Conservation (phyloP, 2,113 vertebrate genomes). For the Sylvicapra grimmia region DNA sequence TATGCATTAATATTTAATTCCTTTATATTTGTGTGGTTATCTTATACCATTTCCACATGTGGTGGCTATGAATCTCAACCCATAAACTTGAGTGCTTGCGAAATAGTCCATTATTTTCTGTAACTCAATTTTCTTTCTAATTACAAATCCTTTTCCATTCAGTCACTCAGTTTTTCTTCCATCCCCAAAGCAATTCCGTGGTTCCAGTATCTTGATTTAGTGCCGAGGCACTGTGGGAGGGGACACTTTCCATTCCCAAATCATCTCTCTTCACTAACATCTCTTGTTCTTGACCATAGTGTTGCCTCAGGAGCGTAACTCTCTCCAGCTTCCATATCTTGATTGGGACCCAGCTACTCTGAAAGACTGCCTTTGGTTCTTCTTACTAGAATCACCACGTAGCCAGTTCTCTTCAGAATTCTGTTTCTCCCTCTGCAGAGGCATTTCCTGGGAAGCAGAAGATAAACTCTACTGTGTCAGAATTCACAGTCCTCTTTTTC, state of each 20-base stretch:
- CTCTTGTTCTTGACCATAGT: background rate
- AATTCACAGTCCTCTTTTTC: background rate
- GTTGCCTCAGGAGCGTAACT: background rate
- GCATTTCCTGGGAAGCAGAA: background rate
- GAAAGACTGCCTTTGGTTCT: background rate
- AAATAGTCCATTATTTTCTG: background rate
- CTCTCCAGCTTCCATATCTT: background rate
- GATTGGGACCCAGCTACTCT: background rate
- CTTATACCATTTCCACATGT: background rate
- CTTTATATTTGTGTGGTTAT: background rate
- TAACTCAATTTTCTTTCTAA: background rate
- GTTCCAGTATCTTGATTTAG: background rate
- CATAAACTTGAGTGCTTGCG: background rate
- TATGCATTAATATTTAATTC: slow-evolving; percentile 9
- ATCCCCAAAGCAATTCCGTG: background rate
- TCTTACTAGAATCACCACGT: background rate
- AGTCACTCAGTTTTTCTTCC: background rate
- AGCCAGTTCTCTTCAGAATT: background rate
- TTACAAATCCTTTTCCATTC: background rate
- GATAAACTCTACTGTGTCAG: background rate
- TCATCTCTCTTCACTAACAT: background rate
- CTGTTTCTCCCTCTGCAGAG: background rate
- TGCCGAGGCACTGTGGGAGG: background rate
- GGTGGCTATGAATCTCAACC: background rate
- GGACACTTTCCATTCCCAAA: background rate